phyloP scores from a whole-genome alignment of 2,113 vertebrate genomes.

The Ophthalmolycus amberensis region DNA sequence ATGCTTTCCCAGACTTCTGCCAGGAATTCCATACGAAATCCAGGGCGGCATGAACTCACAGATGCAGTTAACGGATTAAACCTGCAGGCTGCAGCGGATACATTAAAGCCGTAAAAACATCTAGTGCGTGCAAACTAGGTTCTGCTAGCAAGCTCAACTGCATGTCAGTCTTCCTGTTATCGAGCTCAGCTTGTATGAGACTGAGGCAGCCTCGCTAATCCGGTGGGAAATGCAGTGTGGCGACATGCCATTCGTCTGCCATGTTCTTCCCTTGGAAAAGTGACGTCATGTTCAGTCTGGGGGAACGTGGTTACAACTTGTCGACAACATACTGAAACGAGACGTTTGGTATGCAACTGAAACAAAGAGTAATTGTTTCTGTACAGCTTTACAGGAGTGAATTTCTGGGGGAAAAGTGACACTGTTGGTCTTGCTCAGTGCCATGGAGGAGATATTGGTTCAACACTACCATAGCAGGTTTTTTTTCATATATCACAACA shows the following conservation, averaged over 20 bases:
- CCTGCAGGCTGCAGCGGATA: background rate
- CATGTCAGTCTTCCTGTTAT: slow-evolving; percentile 1
- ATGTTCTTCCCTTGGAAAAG: slow-evolving; percentile 54
- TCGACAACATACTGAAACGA: slow-evolving; percentile 39
- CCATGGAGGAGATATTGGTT: background rate
- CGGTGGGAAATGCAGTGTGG: slow-evolving; percentile 47
- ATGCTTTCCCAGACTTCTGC: slow-evolving; percentile 72
- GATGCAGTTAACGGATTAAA: slow-evolving; percentile 45
- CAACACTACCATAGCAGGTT: background rate
- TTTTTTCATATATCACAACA: background rate
- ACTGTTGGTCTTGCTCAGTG: slow-evolving; percentile 16
- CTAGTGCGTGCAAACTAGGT: slow-evolving; percentile 11
- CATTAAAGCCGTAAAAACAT: background rate
- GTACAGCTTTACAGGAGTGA: slow-evolving; percentile 4
- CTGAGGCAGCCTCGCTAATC: slow-evolving; percentile 21
- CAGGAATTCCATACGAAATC: slow-evolving; percentile 61
- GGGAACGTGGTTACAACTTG: slow-evolving; percentile 55
- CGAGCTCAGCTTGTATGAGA: background rate
- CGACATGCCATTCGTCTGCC: slow-evolving; percentile 34
- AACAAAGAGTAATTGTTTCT: slow-evolving; percentile 54
- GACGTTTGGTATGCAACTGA: slow-evolving; percentile 58
- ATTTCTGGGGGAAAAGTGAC: slow-evolving; percentile 26
- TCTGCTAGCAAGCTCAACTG: background rate
- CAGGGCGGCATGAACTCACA: slow-evolving; percentile 37
- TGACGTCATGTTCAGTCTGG: slow-evolving; percentile 58